A percentile compares a stretch with the other conserved stretches of the same genome.
phyloP scores from a whole-genome alignment of 2,113 vertebrate genomes.

The Penelope pileata region DNA sequence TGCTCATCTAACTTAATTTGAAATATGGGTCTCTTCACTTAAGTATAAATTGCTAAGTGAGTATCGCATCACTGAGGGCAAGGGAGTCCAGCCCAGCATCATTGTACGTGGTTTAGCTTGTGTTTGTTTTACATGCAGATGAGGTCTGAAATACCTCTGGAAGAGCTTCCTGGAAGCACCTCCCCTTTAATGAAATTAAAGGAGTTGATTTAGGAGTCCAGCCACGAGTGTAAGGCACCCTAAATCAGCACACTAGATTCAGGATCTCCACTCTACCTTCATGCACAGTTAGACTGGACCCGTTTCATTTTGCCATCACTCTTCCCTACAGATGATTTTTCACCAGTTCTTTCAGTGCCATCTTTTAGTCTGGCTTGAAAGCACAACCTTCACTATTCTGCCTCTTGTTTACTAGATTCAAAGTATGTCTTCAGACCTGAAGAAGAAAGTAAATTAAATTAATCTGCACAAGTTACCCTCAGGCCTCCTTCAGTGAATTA shows the following conservation, averaged over 20 bases:
- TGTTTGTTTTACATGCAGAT: neutral
- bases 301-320: rapidly evolving
- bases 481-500: neutral
- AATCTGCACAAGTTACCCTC: neutral
- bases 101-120: constrained; percentile 1
- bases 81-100: neutral
- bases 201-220: neutral
- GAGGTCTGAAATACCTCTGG: constrained; percentile 7
- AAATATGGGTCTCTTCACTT: neutral
- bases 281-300: rapidly evolving
- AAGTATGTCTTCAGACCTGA: neutral
- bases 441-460: neutral
- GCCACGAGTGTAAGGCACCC: neutral
- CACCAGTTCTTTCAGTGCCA: rapidly evolving
- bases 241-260: neutral
- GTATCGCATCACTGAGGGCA: constrained; percentile 4
- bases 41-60: neutral
- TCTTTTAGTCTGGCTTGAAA: neutral
- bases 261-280: neutral
- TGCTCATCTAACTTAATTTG: neutral
- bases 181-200: neutral
- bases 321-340: neutral
- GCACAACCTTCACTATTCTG: neutral
- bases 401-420: neutral
- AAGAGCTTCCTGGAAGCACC: neutral